Conservation (phyloP, 2,113 vertebrate species). For the Cinclus mexicanus region DNA sequence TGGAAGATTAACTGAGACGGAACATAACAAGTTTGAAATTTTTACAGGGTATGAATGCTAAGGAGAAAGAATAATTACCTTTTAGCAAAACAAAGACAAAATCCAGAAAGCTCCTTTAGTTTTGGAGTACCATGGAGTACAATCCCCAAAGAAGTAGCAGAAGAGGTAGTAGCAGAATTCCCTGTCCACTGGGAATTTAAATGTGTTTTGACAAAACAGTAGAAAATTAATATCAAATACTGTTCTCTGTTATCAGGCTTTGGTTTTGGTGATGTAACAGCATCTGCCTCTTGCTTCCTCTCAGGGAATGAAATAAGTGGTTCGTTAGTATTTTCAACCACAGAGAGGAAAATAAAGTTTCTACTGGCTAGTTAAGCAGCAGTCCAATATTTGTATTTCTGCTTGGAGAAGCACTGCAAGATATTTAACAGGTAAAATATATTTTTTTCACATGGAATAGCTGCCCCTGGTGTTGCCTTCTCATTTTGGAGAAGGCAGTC, state of each 20-base stretch:
- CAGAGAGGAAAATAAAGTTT: not conserved
- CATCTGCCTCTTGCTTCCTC: not conserved
- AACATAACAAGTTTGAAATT: not conserved
- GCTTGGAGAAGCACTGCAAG: not conserved
- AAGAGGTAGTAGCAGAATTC: not conserved
- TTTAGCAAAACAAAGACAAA: not conserved
- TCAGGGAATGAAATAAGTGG: not conserved
- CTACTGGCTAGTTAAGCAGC: not conserved
- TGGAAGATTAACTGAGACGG: not conserved
- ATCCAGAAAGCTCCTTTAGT: not conserved
- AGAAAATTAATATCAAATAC: not conserved
- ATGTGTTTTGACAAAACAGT: not conserved
- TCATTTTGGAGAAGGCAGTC: not conserved
- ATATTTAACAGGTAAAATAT: not conserved
- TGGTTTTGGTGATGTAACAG: not conserved
- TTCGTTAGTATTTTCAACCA: not conserved
- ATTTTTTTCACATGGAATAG: not conserved
- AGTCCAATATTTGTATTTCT: constrained; percentile 41
- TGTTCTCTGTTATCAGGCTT: not conserved
- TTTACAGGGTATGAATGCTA: not conserved
- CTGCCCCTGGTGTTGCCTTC: not conserved
- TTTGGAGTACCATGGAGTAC: not conserved
- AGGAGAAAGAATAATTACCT: not conserved
- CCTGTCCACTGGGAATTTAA: not conserved
- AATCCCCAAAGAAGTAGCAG: not conserved